These are phyloP conservation scores for Cephus runcator DNA, from an alignment of 2,888 invertebrate species.

Conservation along the genomic window DNA sequence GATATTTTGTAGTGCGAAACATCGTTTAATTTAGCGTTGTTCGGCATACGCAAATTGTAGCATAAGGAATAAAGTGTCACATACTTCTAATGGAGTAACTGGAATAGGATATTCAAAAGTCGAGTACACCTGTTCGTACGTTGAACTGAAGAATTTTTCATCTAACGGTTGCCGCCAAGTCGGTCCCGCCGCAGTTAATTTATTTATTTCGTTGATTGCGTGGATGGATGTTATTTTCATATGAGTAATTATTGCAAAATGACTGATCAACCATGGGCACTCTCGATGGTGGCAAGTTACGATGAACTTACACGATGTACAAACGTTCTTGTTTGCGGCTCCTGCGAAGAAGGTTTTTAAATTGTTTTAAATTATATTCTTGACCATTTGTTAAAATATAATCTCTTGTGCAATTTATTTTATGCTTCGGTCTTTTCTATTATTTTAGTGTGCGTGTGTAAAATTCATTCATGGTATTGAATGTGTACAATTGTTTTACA, in stretches of 20 bases:
- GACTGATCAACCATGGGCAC: slow-evolving; percentile 29
- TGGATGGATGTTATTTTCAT: neutral
- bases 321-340: slow-evolving; percentile 73
- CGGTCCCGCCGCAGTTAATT: neutral
- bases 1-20: neutral
- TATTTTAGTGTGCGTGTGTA: neutral
- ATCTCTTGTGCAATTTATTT: neutral
- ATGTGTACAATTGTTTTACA: slow-evolving; percentile 50
- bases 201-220: neutral
- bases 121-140: neutral
- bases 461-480: neutral
- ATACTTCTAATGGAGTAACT: neutral
- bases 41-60: neutral
- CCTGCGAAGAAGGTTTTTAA: slow-evolving; percentile 76
- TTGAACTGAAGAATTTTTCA: neutral
- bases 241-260: neutral
- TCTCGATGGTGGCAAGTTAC: slow-evolving; percentile 77
- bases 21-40: neutral
- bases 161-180: neutral
- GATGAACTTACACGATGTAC: slow-evolving; percentile 79
- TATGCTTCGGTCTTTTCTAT: neutral
- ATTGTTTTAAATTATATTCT: neutral
- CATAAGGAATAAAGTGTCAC: neutral
- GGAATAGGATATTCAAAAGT: neutral
- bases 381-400: neutral